Evolutionary conservation across 2,797 vertebrate species (phyloP), one percentile per base, ranked within the genome.

Genomic region (Eospalax fontanierii): DNA sequence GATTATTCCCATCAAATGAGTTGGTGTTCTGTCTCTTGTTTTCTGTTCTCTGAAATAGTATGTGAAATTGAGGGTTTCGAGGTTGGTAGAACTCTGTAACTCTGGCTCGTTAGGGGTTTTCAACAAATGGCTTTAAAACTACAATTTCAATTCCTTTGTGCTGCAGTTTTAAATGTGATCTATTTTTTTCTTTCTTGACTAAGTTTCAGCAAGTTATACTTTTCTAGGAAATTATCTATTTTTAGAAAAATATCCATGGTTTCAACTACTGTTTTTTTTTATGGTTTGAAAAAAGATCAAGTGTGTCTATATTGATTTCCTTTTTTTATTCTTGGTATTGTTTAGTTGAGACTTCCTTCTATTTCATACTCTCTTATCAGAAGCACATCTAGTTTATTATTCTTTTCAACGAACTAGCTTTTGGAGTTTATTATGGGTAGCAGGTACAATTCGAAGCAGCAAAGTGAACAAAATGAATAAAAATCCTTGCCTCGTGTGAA

Each of bases 341-440:
- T 92, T 95, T 93, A 86, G n/a, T 79, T 80, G 28, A 86, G 75
- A 80, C 9, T 71, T 92, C 68, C 73, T 19, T 79, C 40, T 88
- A 86, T 79, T 85, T 90, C 50, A 91, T 90, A 71, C 6, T 50
- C 2, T 33, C 19, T 95, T 97, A 89, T 93, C 91, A 89, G 57
- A 92, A 89, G 70, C 78, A 76, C 80, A 91, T 84, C 75, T 76
- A 40, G 54, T 73, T 96, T 88, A 84, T 84, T 93, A 71, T 93
- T 88, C 24, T 91, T 92, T 95, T 74, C 11, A 28, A 82, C 80
- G 65, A 91, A 71, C 10, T 4, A 65, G 43, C n/a, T 94, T 89
- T 73, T 75, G 50, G 30, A 75, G 11, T 83, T 78, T 38, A 35
- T 80, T 87, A 33, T 91, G 21, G 81, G n/a, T 94, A 66, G 54